These are phyloP conservation scores for Bambusicola thoracicus DNA, from an alignment of 2,113 vertebrate genomes.

Conservation along the genomic window DNA sequence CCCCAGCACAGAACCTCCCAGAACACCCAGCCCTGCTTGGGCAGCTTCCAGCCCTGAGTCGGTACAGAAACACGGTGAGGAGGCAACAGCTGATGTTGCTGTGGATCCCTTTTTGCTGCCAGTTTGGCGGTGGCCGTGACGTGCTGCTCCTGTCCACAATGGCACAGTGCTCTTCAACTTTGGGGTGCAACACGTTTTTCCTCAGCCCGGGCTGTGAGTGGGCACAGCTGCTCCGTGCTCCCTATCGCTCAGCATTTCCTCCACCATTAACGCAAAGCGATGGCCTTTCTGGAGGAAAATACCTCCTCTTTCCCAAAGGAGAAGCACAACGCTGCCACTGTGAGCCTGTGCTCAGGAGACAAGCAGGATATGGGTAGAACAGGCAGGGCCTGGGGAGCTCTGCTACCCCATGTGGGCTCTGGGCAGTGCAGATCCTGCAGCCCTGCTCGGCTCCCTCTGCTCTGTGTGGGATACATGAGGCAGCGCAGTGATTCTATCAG, in stretches of 20 bases:
- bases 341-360: neutral
- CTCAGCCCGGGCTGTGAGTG: neutral
- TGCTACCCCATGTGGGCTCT: neutral
- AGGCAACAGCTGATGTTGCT: neutral
- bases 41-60: slow-evolving; percentile 8
- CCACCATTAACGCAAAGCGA: neutral
- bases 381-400: rapidly evolving
- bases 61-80: neutral
- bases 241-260: neutral
- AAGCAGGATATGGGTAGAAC: neutral
- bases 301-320: neutral
- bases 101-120: rapidly evolving
- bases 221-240: rapidly evolving
- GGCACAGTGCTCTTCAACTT: rapidly evolving
- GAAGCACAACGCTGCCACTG: neutral
- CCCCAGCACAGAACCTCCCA: rapidly evolving
- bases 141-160: neutral
- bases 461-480: neutral
- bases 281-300: neutral
- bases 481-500: slow-evolving; percentile 13
- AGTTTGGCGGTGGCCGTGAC: neutral
- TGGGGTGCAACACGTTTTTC: neutral
- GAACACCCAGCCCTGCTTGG: neutral
- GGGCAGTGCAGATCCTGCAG: neutral
- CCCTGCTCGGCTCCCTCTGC: neutral